phyloP scores from a whole-genome alignment of 2,888 invertebrate species.

The Sussaba pulchella region DNA sequence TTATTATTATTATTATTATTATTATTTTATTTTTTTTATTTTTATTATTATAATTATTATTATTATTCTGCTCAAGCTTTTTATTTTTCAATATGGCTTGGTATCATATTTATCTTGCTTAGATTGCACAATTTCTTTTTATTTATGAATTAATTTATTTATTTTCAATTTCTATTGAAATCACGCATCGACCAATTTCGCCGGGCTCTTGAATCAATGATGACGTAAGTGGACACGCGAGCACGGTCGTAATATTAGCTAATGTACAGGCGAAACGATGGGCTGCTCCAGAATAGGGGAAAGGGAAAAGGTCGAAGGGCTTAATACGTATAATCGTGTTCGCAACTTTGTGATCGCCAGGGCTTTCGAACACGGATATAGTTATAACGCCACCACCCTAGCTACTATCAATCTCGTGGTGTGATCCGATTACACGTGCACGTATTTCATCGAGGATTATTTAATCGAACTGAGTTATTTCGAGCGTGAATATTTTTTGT shows the following conservation, averaged over 20 bases:
- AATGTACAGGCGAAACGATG: background rate
- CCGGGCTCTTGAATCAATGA: background rate
- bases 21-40: too few species aligned
- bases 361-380: conserved; percentile 6
- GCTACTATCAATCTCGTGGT: background rate
- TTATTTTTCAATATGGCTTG: too few species aligned
- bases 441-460: conserved; percentile 3
- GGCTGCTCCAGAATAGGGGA: background rate
- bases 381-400: background rate
- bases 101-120: background rate
- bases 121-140: background rate
- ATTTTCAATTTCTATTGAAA: too few species aligned
- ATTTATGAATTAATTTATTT: background rate
- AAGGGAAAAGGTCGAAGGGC: background rate
- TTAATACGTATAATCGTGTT: background rate
- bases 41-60: too few species aligned
- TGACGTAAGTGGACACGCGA: background rate
- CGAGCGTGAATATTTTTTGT: background rate
- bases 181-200: background rate
- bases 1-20: too few species aligned
- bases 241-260: background rate
- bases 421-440: conserved; percentile 3
- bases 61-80: too few species aligned
- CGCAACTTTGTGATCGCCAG: background rate
- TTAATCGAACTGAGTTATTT: conserved; percentile 1